Evolutionary conservation across 2,888 invertebrate species (phyloP).

Genomic region (Heliconius ethilla): DNA sequence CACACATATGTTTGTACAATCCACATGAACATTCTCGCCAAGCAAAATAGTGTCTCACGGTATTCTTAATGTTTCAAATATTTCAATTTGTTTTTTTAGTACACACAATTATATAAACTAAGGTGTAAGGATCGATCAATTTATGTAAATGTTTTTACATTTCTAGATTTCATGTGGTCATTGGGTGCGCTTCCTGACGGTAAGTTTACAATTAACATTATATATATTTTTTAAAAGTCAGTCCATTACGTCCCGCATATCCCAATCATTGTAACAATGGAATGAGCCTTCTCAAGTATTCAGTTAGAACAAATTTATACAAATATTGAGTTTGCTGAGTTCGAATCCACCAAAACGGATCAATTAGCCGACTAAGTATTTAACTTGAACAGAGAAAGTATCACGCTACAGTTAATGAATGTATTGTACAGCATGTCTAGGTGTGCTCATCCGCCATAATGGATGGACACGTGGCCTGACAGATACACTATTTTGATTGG

Average conservation of each 20-base stretch:
- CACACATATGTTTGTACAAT: slow-evolving; percentile 61
- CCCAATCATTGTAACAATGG: slow-evolving; percentile 52
- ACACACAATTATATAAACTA: slow-evolving; percentile 64
- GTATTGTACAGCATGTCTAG: slow-evolving; percentile 56
- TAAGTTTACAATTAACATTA: slow-evolving; percentile 83
- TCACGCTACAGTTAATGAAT: slow-evolving; percentile 63
- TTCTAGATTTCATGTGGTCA: slow-evolving; percentile 99
- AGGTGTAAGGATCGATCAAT: slow-evolving; percentile 78
- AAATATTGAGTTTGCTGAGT: slow-evolving; percentile 52
- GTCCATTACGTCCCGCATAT: slow-evolving; percentile 62
- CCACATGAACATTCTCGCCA: slow-evolving; percentile 69
- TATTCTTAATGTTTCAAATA: slow-evolving; percentile 62
- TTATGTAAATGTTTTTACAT: slow-evolving; percentile 83
- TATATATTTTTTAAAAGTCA: slow-evolving; percentile 60
- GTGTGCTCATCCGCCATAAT: slow-evolving; percentile 63
- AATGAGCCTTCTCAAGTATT: slow-evolving; percentile 33
- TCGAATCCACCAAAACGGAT: slow-evolving; percentile 61
- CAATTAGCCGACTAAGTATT: slow-evolving; percentile 61
- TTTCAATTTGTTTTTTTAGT: slow-evolving; percentile 52
- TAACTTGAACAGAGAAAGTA: slow-evolving; percentile 59
- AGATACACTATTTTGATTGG: slow-evolving; percentile 83
- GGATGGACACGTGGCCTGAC: slow-evolving; percentile 73
- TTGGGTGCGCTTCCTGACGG: slow-evolving; percentile 98
- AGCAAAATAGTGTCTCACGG: slow-evolving; percentile 82
- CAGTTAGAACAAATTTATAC: slow-evolving; percentile 28